Evolutionary conservation across 1,140 invertebrate species (phyloP), one percentile per base, ranked within the genome.

Genomic region (Lordiphosa collinella): DNA sequence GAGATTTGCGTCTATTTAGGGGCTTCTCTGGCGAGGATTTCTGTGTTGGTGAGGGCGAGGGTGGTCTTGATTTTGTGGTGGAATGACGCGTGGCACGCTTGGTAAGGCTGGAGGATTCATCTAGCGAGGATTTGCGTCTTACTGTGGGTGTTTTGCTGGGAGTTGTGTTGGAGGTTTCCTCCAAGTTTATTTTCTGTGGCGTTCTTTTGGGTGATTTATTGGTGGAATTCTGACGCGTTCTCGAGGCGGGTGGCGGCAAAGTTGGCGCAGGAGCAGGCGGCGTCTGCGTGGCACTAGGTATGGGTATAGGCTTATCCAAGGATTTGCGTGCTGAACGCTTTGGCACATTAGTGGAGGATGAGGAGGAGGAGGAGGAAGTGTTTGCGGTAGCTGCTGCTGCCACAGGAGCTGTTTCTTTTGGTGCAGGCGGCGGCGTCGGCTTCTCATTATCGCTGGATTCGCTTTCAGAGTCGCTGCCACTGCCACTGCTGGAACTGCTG

Each of bases 301-400:
- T n/a, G n/a, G 43, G 36, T n/a, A n/a, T n/a, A 7, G 62, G 60
- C 16, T 86, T 82, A 25, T 85, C 80, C 37, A 80, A 14, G 8
- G 86, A 86, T 51, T 87, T 88, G 35, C 75, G 75, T 9, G 85
- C 72, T 36, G 80, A 71, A 49, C 86, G 75, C 50, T 86, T 88
- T 71, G 74, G 63, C 78, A 84, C 63, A 54, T 25, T 60, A 11
- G 67, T 54, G 52, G 76, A 9, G 10, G 18, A 9, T 5, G 48
- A 4, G 6, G 14, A 5, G 10, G n/a, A 9, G 14, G 32, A 0
- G 2, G 57, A 25, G 5, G 44, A 22, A 22, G 18, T 22, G 18
- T 22, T 22, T 18, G 18, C 8, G 56, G 61, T 10, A 1, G 54
- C 8, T 6, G 37, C n/a, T 13, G 38, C 14, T 37, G 36, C 6